Conservation (phyloP, 2,113 vertebrate genomes). For the Leptobrachium ailaonicum region DNA sequence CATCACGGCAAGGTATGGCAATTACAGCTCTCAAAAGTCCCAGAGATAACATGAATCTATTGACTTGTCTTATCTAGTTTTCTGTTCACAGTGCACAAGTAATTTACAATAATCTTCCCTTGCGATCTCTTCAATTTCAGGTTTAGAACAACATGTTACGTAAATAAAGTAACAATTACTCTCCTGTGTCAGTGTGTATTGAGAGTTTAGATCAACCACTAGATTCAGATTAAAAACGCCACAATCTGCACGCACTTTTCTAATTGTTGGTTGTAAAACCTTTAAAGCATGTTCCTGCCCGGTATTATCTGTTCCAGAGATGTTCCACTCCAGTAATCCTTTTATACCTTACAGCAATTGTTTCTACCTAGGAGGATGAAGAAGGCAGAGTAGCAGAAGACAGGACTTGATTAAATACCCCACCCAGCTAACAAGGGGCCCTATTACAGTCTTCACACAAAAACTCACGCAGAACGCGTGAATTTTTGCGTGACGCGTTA, state of each 20-base stretch:
- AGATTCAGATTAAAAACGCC: conserved; percentile 9
- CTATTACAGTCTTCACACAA: no score
- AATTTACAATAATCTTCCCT: no score
- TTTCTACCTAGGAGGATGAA: conserved; percentile 9
- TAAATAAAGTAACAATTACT: conserved; percentile 23
- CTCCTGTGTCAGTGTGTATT: background rate
- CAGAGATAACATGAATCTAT: no score
- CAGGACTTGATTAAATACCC: conserved; percentile 24
- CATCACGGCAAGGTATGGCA: no score
- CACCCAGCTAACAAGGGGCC: conserved; percentile 14
- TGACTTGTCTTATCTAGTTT: no score
- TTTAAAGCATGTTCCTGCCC: background rate
- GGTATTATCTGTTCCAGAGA: background rate
- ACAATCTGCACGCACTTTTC: background rate
- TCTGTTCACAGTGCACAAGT: no score
- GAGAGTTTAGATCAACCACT: conserved; percentile 8
- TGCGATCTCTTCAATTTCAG: conserved; percentile 8
- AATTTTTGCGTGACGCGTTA: no score
- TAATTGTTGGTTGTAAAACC: conserved; percentile 6
- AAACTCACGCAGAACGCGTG: no score
- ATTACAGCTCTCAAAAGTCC: no score
- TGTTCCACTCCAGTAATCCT: conserved; percentile 18
- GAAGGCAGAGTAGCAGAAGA: conserved; percentile 26
- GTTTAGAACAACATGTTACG: conserved; percentile 9
- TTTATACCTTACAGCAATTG: conserved; percentile 19